Base-by-base conservation (phyloP, 2,113 vertebrate genomes). In the Tauraco erythrolophus region DNA sequence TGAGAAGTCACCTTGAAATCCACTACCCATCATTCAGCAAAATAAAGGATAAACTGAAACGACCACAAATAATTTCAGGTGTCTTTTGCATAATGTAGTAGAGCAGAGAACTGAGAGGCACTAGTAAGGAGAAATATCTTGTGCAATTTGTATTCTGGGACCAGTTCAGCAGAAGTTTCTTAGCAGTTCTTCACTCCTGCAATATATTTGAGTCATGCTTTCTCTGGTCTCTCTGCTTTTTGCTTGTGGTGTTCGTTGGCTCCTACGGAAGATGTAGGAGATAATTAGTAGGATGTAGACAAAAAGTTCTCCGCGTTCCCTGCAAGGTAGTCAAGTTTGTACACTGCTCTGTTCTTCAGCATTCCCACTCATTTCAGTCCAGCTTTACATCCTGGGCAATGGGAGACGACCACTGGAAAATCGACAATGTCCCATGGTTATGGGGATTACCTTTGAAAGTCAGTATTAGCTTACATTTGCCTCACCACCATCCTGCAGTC, bases 1-100 rank as follows among this genome's bases (percentile, higher is more conserved):
- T 17, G 23, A 94, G 72, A 58, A 93, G 86, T 97, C 96, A 97
- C 97, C 94, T 97, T 96, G 96, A 96, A 88, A 92, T 31, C 46
- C 30, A 66, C 66, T 54, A 28, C 62, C 71, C 35, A 60, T 54
- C 84, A 39, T 53, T 91, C 94, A 95, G 74, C 54, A 76, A 53
- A 92, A 72, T 3, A 58, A 83, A n/a, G 78, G 80, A 87, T 81
- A 87, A 96, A 81, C 61, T 37, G 85, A 95, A 95, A 89, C 89
- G 76, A 88, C 91, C 97, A 65, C 48, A 88, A 91, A 88, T 88
- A 41, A 96, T 91, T 94, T 88, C 89, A 81, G 60, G 41, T 68
- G 81, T 37, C 72, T 94, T 92, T 78, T 95, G 89, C 82, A 93
- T 91, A 92, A 93, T 89, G 31, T 19, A 39, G 48, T 88, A 80